phyloP scores from a whole-genome alignment of 2,113 vertebrate genomes.

The Zapus hudsonius region DNA sequence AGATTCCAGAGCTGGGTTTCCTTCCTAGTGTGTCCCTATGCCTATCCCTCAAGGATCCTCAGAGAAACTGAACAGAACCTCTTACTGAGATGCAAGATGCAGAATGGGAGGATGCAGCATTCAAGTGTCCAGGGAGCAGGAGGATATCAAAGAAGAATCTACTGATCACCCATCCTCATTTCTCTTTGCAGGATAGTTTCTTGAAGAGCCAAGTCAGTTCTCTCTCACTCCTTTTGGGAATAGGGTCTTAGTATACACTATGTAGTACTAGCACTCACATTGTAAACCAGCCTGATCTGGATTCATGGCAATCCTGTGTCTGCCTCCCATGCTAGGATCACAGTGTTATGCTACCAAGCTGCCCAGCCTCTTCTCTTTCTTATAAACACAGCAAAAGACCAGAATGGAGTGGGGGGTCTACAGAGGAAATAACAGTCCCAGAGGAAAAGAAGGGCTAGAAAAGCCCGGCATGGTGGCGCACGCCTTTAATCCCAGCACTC shows the following conservation, averaged over 20 bases:
- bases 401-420: not conserved
- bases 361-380: not conserved
- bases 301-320: not conserved
- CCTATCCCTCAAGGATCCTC: not conserved
- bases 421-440: not conserved
- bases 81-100: not conserved
- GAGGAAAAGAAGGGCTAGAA: no score
- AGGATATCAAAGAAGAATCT: not conserved
- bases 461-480: no score
- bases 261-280: not conserved
- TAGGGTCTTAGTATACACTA: not conserved
- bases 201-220: constrained; percentile 81
- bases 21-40: not conserved
- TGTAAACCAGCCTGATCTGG: not conserved
- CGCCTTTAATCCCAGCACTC: no score
- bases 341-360: not conserved
- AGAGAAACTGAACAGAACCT: not conserved
- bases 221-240: not conserved
- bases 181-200: constrained; percentile 78
- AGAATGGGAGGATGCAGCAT: not conserved
- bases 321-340: not conserved
- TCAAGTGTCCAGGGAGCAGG: not conserved
- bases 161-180: not conserved
- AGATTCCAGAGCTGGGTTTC: not conserved
- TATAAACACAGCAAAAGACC: not conserved